Evolutionary conservation across 2,113 vertebrate genomes (phyloP).

Genomic region (Myocastor coypus): DNA sequence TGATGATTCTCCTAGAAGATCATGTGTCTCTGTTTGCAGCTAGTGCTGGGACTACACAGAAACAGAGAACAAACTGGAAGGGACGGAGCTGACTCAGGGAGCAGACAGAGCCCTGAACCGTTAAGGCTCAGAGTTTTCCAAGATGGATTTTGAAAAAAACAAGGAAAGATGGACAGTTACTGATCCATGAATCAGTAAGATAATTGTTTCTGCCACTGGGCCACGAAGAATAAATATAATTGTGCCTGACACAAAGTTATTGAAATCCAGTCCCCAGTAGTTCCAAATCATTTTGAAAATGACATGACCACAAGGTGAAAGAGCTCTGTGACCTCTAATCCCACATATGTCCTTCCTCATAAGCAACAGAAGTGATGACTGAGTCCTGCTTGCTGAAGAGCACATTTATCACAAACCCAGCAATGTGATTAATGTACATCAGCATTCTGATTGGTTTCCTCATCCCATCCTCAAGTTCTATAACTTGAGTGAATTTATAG

Average conservation of each 20-base stretch:
- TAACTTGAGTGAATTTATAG: fast-evolving
- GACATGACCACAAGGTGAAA: not conserved
- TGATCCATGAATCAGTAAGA: not conserved
- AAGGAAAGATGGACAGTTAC: not conserved
- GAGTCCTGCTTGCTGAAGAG: not conserved
- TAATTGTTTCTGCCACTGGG: not conserved
- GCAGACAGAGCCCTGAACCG: not conserved
- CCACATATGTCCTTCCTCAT: not conserved
- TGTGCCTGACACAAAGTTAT: not conserved
- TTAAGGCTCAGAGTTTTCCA: not conserved
- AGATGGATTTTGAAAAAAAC: not conserved
- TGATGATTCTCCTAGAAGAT: not conserved
- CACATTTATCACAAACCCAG: not conserved
- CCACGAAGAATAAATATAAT: not conserved
- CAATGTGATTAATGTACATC: not conserved
- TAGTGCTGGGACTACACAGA: not conserved
- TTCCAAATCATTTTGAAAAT: not conserved
- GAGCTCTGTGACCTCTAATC: too few relatives aligned
- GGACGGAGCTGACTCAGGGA: not conserved
- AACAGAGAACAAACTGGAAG: not conserved
- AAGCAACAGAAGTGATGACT: too few relatives aligned
- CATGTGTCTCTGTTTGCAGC: too few relatives aligned
- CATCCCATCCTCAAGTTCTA: not conserved
- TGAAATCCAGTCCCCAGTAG: not conserved
- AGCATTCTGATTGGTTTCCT: not conserved